A percentile compares a stretch with the other conserved stretches of the same genome.
Conservation (phyloP, 2,888 invertebrate genomes). For the Tortrix viridana region DNA sequence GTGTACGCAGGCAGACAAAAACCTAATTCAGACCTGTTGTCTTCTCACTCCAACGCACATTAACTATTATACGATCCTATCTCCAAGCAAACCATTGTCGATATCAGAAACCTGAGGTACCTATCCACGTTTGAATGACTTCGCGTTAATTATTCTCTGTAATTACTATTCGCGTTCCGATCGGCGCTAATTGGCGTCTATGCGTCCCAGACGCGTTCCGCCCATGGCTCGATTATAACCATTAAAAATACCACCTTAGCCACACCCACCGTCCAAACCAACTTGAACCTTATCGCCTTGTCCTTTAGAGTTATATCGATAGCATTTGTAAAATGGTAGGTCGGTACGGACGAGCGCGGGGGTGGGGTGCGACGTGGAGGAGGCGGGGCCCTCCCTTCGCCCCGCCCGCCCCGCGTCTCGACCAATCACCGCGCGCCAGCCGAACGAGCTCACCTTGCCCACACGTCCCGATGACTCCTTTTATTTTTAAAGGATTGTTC, state of each 20-base stretch:
- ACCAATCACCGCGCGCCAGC: constrained; percentile 70
- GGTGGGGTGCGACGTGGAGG: constrained; percentile 71
- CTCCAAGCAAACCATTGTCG: no score
- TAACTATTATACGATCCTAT: no score
- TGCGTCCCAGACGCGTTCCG: constrained; percentile 74
- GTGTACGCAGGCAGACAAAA: no score
- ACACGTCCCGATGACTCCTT: constrained; percentile 75
- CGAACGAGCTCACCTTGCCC: constrained; percentile 78
- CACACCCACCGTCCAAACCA: constrained; percentile 49
- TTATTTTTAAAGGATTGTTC: constrained; percentile 43
- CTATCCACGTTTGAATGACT: not conserved
- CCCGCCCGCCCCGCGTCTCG: constrained; percentile 71
- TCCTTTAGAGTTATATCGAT: constrained; percentile 56
- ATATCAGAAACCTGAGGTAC: no score
- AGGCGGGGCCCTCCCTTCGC: constrained; percentile 70
- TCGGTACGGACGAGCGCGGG: constrained; percentile 58
- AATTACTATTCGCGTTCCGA: constrained; percentile 68
- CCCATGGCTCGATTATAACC: constrained; percentile 80
- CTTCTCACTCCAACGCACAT: no score
- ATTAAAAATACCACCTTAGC: constrained; percentile 62
- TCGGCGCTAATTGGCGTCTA: constrained; percentile 79
- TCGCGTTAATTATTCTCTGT: constrained; percentile 60
- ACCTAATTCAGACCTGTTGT: no score
- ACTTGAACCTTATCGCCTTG: constrained; percentile 51
- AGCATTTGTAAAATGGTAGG: constrained; percentile 66